Evolutionary conservation across 2,113 vertebrate genomes (phyloP).

Genomic region (Cebidichthys violaceus): DNA sequence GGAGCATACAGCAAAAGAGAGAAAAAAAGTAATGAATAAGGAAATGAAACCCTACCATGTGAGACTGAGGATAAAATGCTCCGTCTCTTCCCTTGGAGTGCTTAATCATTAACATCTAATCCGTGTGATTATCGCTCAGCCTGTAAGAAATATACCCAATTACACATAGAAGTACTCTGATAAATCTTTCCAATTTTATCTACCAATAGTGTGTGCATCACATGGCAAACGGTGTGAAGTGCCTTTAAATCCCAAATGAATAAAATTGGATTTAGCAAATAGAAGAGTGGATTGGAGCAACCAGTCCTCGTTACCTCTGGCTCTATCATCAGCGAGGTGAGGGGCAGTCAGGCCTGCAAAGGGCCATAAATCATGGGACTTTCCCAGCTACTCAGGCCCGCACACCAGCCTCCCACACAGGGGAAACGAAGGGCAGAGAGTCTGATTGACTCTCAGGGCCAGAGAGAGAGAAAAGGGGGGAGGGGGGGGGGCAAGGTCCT

Average conservation of each 20-base stretch:
- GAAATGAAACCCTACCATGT: slow-evolving; percentile 68
- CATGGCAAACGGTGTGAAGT: slow-evolving; percentile 21
- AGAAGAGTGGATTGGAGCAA: slow-evolving; percentile 59
- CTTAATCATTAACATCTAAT: slow-evolving; percentile 80
- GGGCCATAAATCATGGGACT: slow-evolving; percentile 83
- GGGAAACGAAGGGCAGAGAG: slow-evolving; percentile 73
- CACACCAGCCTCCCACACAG: slow-evolving; percentile 72
- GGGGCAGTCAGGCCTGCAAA: slow-evolving; percentile 80
- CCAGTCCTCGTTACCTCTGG: slow-evolving; percentile 70
- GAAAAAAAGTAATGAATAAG: slow-evolving; percentile 57
- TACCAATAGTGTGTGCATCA: slow-evolving; percentile 29
- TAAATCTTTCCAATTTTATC: slow-evolving; percentile 52
- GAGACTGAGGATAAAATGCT: slow-evolving; percentile 67
- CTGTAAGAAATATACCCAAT: slow-evolving; percentile 63
- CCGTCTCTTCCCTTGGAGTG: slow-evolving; percentile 34
- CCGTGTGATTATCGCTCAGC: slow-evolving; percentile 64
- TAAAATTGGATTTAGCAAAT: slow-evolving; percentile 67
- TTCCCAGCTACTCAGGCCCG: slow-evolving; percentile 78
- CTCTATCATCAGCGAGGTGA: slow-evolving; percentile 68
- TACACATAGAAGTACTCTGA: slow-evolving; percentile 56
- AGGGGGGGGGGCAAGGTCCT: slow-evolving; percentile 45
- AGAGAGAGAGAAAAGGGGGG: slow-evolving; percentile 17
- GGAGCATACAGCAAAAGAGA: slow-evolving; percentile 38
- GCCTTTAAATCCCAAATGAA: slow-evolving; percentile 67
- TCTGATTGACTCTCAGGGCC: slow-evolving; percentile 66